These are phyloP conservation scores for Onychomys leucogaster DNA, from an alignment of 2,797 vertebrate species.

Conservation along the genomic window DNA sequence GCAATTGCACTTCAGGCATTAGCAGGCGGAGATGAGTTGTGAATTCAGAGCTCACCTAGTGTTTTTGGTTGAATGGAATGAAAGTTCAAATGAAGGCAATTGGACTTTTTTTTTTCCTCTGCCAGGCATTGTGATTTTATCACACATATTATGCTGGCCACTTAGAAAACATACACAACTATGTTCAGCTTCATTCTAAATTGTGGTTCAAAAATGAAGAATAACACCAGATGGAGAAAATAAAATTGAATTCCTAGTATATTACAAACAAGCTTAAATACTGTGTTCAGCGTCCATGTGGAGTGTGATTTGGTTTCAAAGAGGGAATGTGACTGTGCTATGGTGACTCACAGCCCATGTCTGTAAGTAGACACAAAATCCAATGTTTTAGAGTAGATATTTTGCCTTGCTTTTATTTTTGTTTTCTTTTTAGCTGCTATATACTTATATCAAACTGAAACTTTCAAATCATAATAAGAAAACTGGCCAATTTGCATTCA, in stretches of 20 bases:
- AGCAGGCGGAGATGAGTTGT: slow-evolving; percentile 74
- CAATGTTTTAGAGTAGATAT: not conserved
- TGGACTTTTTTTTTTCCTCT: slow-evolving; percentile 2
- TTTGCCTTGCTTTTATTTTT: not conserved
- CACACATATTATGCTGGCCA: not conserved
- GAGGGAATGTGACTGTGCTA: slow-evolving; percentile 13
- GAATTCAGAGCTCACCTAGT: slow-evolving; percentile 73
- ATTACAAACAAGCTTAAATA: slow-evolving; percentile 75
- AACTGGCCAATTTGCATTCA: not conserved
- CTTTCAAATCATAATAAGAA: slow-evolving; percentile 6
- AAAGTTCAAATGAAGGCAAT: slow-evolving; percentile 55
- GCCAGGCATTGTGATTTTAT: slow-evolving; percentile 57
- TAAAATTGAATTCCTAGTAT: slow-evolving; percentile 73
- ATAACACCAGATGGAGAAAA: slow-evolving; percentile 79
- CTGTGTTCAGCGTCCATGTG: slow-evolving; percentile 34
- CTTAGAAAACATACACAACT: slow-evolving; percentile 65
- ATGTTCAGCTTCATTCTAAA: slow-evolving; percentile 67
- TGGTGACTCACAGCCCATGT: not conserved
- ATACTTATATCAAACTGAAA: slow-evolving; percentile 5
- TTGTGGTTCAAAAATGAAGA: slow-evolving; percentile 71
- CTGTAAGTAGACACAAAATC: not conserved
- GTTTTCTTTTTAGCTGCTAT: not conserved
- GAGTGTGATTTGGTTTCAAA: not conserved
- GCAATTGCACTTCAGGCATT: slow-evolving; percentile 75
- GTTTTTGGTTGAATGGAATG: slow-evolving; percentile 65